phyloP scores from a whole-genome alignment of 2,797 vertebrate species.

The Tachyglossus aculeatus region DNA sequence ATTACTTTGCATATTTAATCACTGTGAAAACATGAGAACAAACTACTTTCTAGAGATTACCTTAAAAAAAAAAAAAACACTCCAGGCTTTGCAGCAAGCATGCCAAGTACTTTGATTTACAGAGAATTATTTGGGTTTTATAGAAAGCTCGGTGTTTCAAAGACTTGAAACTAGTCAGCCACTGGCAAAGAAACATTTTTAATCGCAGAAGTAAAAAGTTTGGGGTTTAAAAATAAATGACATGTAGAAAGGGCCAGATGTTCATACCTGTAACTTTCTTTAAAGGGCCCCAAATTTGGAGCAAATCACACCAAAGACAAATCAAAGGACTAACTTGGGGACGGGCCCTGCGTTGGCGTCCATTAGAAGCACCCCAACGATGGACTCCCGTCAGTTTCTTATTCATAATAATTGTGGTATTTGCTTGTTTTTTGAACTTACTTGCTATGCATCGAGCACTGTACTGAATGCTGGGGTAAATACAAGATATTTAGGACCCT shows the following conservation, averaged over 20 bases:
- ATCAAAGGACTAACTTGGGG: no score
- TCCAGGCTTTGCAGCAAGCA: slow-evolving; percentile 74
- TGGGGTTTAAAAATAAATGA: slow-evolving; percentile 4
- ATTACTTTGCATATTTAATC: slow-evolving; percentile 93
- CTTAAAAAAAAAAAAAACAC: slow-evolving; percentile 69
- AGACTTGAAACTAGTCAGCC: slow-evolving; percentile 69
- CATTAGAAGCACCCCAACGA: no score
- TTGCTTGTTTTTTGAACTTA: no score
- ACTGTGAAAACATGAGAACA: slow-evolving; percentile 80
- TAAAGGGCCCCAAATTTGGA: neutral
- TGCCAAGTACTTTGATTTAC: slow-evolving; percentile 78
- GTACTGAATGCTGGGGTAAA: no score
- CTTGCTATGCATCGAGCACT: no score
- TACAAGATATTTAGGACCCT: no score
- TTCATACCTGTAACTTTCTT: neutral
- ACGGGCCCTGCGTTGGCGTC: neutral
- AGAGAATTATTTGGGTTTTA: slow-evolving; percentile 76
- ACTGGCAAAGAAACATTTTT: slow-evolving; percentile 53
- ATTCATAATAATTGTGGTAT: no score
- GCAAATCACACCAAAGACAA: neutral
- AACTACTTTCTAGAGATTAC: slow-evolving; percentile 82
- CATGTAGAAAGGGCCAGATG: neutral
- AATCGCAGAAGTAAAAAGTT: slow-evolving; percentile 52
- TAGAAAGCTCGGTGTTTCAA: slow-evolving; percentile 71
- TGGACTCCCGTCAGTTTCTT: no score